These are phyloP conservation scores for Eira barbara DNA, from an alignment of 2,113 vertebrate species.

Conservation along the genomic window DNA sequence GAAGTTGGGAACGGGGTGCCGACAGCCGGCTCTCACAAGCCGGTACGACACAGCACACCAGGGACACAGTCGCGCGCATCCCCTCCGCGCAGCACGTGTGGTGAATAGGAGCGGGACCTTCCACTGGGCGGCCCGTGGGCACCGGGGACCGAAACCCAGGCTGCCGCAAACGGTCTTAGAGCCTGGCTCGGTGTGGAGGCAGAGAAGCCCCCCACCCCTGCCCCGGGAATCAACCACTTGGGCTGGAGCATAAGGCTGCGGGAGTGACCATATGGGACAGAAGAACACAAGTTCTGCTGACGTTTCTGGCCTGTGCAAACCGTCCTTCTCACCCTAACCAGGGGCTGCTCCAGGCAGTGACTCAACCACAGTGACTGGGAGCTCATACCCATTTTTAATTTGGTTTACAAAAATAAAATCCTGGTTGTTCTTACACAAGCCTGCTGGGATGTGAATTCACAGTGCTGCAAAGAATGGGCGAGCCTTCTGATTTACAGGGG, in stretches of 20 bases:
- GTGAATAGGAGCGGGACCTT: fast-evolving
- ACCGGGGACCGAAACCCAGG: background rate
- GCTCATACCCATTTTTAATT: background rate
- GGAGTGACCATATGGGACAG: background rate
- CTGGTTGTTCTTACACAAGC: background rate
- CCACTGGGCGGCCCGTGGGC: background rate
- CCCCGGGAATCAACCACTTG: background rate
- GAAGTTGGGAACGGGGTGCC: background rate
- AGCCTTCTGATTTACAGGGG: background rate
- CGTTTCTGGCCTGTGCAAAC: background rate
- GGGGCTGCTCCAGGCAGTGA: background rate
- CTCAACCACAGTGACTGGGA: background rate
- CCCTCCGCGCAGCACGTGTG: too few species aligned
- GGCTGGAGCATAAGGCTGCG: background rate
- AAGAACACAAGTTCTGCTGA: background rate
- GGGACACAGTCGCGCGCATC: too few species aligned
- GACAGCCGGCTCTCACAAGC: fast-evolving
- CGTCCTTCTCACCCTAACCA: background rate
- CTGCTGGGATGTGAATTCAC: background rate
- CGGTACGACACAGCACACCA: fast-evolving
- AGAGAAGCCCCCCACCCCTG: background rate
- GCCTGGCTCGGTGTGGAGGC: background rate
- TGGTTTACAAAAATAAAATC: background rate
- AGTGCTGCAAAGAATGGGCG: background rate
- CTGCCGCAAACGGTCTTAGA: background rate